Percentiles rank a stretch among this genome's conserved stretches.
Conservation (phyloP, 2,888 invertebrate genomes). For the Poecilus cupreus region DNA sequence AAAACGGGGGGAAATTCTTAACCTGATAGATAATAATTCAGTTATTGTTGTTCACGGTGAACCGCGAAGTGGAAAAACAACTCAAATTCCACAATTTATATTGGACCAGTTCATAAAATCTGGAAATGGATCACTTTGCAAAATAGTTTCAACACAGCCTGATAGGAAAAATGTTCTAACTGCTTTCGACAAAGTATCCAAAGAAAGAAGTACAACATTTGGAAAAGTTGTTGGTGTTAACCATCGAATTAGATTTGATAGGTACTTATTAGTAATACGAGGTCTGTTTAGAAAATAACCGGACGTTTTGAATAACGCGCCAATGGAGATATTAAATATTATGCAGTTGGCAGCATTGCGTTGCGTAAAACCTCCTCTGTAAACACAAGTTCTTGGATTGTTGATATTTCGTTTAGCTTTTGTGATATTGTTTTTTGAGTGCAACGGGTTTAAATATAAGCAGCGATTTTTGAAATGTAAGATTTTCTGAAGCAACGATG, state of each 20-base stretch:
- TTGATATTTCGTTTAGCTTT: no score
- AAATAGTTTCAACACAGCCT: constrained; percentile 21
- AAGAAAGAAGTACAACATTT: constrained; percentile 34
- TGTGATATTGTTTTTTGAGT: no score
- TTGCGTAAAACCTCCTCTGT: no score
- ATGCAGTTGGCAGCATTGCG: no score
- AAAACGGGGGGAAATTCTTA: constrained; percentile 76
- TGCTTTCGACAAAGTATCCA: constrained; percentile 1
- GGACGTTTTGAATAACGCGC: no score
- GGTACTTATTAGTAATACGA: neutral
- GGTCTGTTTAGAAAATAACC: no score
- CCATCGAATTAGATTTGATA: neutral
- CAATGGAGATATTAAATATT: no score
- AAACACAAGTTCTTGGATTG: no score
- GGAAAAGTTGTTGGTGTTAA: constrained; percentile 21
- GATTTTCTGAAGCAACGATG: no score
- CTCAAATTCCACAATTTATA: constrained; percentile 73
- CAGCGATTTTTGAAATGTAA: no score
- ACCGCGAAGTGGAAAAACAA: constrained; percentile 93
- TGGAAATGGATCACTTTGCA: constrained; percentile 18
- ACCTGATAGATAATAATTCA: constrained; percentile 78
- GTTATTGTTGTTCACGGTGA: constrained; percentile 84
- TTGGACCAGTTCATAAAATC: neutral
- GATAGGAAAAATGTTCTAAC: constrained; percentile 46
- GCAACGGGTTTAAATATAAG: no score